Evolutionary conservation across 2,113 vertebrate genomes (phyloP), one percentile per base, ranked within the genome.

Genomic region (Jacana jacana): DNA sequence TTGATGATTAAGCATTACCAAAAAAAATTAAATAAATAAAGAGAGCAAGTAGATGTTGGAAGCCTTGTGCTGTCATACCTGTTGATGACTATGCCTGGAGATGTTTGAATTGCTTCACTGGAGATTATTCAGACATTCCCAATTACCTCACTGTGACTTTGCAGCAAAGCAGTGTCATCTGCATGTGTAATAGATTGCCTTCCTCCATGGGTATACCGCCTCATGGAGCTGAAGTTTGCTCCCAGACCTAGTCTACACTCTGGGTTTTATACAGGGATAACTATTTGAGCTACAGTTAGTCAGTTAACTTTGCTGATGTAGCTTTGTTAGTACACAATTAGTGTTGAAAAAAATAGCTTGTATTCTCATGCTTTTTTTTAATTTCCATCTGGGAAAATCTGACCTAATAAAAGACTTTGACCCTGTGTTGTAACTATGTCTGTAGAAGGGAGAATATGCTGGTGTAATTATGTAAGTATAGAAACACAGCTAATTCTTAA

Each of bases 91-190:
- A 2, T 73, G 86, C 91, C 68, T 87, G 35, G 80, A 91, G 81
- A 91, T 89, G 92, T 96, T 81, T 84, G 77, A 86, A 75, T 96
- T 96, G 72, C 93, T 95, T 97, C 81, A 70, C 28, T 86, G 54
- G 75, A 81, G 77, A 25, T 96, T 81, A 84, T 92, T 96, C 87
- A 96, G 70, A 84, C 0, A 1, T 97, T 95, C 95, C 82, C 68
- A 75, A 1, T 88, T 95, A 86, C 88, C 35, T 92, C 90, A 94
- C 64, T 2, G 6, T 88, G 95, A 88, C 85, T 88, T 48, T 11
- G 17, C 85, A 66, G 71, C 76, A 66, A 65, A 63, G 61, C 40
- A 33, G 39, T 42, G 22, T 92, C 40, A 81, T 73, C 51, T 90
- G 82, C 5, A 3, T 71, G 71, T 73, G 18, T 87, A 63, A 69